These are phyloP conservation scores for Scortum barcoo DNA, from an alignment of 2,113 vertebrate species.

Conservation along the genomic window DNA sequence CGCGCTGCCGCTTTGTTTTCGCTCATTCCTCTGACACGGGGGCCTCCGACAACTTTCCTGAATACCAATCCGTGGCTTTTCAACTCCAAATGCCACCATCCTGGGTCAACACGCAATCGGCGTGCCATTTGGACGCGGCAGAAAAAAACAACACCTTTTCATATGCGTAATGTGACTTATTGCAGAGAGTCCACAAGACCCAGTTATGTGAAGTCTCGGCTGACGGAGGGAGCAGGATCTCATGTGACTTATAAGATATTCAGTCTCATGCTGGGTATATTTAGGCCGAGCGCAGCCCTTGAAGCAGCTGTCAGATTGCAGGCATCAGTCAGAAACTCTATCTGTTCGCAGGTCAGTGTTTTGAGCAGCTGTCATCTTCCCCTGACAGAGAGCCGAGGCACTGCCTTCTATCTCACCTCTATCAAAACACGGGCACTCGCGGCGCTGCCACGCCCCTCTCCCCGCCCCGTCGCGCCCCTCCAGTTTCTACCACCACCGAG, in stretches of 20 bases:
- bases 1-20: conserved; percentile 61
- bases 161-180: conserved; percentile 13
- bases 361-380: conserved; percentile 59
- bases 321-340: conserved; percentile 45
- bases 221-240: conserved; percentile 7
- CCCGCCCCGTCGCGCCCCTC: background rate
- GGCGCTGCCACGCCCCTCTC: background rate
- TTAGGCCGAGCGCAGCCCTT: conserved; percentile 28
- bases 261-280: conserved; percentile 49
- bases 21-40: conserved; percentile 59
- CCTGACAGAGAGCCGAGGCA: conserved; percentile 38
- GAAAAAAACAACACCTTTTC: conserved; percentile 46
- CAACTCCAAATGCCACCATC: conserved; percentile 54
- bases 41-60: conserved; percentile 52
- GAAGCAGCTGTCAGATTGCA: conserved; percentile 52
- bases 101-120: conserved; percentile 39
- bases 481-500: conserved; percentile 27
- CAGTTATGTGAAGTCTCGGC: background rate
- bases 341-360: conserved; percentile 49
- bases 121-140: conserved; percentile 16
- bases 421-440: conserved; percentile 36
- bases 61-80: conserved; percentile 69
- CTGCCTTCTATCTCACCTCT: conserved; percentile 61
- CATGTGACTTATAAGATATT: conserved; percentile 54
- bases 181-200: background rate